These are phyloP conservation scores for Mormyrus hasselquistii DNA, from an alignment of 2,797 vertebrate species.

Conservation along the genomic window DNA sequence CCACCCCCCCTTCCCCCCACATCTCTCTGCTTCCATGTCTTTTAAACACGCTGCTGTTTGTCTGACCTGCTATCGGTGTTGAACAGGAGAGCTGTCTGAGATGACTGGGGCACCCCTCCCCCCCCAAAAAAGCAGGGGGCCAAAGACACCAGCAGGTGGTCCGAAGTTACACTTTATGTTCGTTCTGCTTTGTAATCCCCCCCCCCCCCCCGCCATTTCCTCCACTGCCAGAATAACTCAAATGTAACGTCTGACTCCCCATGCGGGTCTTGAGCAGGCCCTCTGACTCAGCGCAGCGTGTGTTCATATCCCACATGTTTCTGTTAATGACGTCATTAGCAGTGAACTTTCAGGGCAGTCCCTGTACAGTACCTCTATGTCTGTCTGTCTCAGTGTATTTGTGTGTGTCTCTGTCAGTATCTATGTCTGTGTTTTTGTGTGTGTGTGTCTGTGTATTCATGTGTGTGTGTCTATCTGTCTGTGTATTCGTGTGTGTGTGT, in stretches of 20 bases:
- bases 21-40: not conserved
- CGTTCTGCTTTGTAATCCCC: not conserved
- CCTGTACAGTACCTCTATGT: not conserved
- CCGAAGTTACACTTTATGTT: conserved; percentile 19
- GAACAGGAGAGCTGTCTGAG: not conserved
- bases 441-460: too few species aligned
- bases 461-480: too few species aligned
- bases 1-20: not conserved
- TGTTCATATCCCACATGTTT: not conserved
- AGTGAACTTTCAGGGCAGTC: not conserved
- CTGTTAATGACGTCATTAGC: not conserved
- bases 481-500: too few species aligned
- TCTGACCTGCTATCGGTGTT: not conserved
- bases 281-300: not conserved
- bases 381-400: not conserved
- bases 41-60: not conserved
- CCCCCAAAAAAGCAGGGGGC: conserved; percentile 35
- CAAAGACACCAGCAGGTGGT: conserved; percentile 28
- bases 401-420: too few species aligned
- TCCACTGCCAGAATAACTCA: not conserved
- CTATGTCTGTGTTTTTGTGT: too few species aligned
- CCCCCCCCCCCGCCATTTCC: not conserved
- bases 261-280: not conserved
- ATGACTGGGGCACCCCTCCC: not conserved
- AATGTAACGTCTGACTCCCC: not conserved